Evolutionary conservation across 2,797 vertebrate genomes (phyloP).

Genomic region (Pseudochirops corinnae): DNA sequence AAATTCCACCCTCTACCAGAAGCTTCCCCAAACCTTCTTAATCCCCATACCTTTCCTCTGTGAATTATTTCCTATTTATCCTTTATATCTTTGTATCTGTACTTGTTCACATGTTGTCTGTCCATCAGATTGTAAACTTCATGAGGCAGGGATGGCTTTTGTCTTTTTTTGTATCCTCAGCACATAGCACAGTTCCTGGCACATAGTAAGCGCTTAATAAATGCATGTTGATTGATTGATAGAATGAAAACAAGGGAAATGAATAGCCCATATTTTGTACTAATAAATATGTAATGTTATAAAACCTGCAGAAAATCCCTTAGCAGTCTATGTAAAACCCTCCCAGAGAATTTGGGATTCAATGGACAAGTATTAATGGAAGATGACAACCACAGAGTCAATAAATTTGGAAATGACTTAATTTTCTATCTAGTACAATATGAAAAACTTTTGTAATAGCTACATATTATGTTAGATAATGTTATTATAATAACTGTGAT

Average conservation of each 20-base stretch:
- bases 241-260: neutral
- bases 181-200: neutral
- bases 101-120: neutral
- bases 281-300: no score
- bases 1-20: neutral
- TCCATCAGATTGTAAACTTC: neutral
- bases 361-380: neutral
- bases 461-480: neutral
- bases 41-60: neutral
- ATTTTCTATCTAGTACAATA: neutral
- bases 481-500: no score
- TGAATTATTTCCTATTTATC: neutral
- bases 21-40: neutral
- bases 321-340: neutral
- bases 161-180: neutral
- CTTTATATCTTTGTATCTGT: neutral
- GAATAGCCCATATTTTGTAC: neutral
- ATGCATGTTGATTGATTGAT: no score
- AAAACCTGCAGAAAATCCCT: no score
- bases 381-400: neutral
- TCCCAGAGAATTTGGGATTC: neutral
- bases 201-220: neutral
- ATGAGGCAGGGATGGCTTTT: neutral
- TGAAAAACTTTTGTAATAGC: neutral
- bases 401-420: neutral